Evolutionary conservation across 2,113 vertebrate genomes (phyloP).

Genomic region (Neotragus pygmaeus): DNA sequence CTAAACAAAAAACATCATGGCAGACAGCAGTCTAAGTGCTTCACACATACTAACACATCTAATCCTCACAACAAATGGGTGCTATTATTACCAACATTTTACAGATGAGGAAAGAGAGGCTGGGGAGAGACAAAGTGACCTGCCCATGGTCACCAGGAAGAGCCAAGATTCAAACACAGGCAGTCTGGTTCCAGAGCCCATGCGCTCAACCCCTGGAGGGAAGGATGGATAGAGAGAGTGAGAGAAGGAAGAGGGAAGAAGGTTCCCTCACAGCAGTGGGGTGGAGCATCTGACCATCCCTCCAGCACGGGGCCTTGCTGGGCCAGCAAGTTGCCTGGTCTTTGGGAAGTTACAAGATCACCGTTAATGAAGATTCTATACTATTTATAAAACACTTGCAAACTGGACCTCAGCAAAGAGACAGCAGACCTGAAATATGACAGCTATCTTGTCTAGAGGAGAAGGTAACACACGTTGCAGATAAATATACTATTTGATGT

Average conservation of each 20-base stretch:
- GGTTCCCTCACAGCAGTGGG: background rate
- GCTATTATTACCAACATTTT: background rate
- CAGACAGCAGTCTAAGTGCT: background rate
- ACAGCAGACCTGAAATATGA: background rate
- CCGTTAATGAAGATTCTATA: background rate
- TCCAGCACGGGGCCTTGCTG: background rate
- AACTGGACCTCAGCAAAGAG: background rate
- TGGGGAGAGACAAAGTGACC: background rate
- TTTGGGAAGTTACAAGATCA: background rate
- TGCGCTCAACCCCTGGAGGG: background rate
- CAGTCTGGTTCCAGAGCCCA: background rate
- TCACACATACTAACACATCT: background rate
- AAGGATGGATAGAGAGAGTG: background rate
- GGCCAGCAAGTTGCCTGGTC: background rate
- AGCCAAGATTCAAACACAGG: background rate
- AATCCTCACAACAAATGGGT: background rate
- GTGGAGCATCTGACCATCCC: background rate
- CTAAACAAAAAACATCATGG: background rate
- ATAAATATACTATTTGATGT: conserved; percentile 35
- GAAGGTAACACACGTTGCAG: background rate
- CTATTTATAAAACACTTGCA: background rate
- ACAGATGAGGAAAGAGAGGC: background rate
- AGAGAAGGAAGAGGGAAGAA: background rate
- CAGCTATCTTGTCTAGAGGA: conserved; percentile 9
- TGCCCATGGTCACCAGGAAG: background rate